Conservation (phyloP, 2,113 vertebrate species). For the Agelaius tricolor region DNA sequence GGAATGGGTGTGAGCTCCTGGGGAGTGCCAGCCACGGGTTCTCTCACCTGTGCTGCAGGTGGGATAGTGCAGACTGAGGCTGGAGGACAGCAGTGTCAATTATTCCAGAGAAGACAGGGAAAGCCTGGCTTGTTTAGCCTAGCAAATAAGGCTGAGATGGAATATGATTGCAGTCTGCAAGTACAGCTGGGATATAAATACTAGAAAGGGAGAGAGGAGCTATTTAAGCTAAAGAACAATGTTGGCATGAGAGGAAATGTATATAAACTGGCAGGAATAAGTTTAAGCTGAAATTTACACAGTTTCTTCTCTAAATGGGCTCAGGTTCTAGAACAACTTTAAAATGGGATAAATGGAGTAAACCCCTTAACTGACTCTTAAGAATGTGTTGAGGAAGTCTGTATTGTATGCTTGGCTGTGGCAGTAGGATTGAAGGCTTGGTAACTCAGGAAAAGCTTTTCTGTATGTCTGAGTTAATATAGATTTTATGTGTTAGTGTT, state of each 20-base stretch:
- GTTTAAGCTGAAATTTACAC: neutral
- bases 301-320: neutral
- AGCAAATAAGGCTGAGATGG: neutral
- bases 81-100: neutral
- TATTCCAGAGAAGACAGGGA: neutral
- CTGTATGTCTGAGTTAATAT: neutral
- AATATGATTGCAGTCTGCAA: neutral
- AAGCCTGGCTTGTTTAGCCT: neutral
- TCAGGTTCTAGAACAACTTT: neutral
- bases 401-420: neutral
- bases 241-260: neutral
- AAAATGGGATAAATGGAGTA: neutral
- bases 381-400: neutral
- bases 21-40: neutral
- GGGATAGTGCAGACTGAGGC: neutral
- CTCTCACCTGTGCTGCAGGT: rapidly evolving
- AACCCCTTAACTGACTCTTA: neutral
- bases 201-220: neutral
- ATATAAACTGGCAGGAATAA: neutral
- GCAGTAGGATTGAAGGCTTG: neutral
- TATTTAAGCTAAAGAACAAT: neutral
- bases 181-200: neutral
- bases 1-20: neutral
- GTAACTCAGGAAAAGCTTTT: neutral
- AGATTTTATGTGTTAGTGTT: neutral